phyloP scores from a whole-genome alignment of 2,797 vertebrate genomes.

The Neosalanx taihuensis region DNA sequence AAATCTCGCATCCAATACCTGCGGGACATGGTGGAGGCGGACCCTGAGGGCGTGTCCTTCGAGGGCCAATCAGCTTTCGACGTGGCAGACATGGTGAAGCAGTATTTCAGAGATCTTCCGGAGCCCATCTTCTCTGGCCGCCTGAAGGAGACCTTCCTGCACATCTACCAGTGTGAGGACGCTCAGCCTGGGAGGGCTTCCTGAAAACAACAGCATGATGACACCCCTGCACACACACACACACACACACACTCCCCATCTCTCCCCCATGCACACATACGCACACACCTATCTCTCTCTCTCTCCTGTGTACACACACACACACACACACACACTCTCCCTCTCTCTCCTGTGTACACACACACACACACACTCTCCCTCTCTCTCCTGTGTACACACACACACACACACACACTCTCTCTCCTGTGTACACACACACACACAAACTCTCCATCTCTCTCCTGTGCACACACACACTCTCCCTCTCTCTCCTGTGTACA shows the following conservation, averaged over 20 bases:
- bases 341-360: too few species aligned
- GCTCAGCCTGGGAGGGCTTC: background rate
- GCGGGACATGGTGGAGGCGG: conserved; percentile 90
- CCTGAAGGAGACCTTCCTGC: conserved; percentile 95
- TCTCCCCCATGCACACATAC: too few species aligned
- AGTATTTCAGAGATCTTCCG: conserved; percentile 95
- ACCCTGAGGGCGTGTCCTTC: conserved; percentile 84
- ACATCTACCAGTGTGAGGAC: conserved; percentile 95
- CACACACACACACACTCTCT: too few species aligned
- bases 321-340: too few species aligned
- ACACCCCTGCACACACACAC: background rate
- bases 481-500: too few species aligned
- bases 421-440: too few species aligned
- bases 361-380: too few species aligned
- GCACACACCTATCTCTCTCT: too few species aligned
- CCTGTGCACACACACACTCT: too few species aligned
- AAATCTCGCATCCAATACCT: conserved; percentile 95
- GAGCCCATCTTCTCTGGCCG: conserved; percentile 96
- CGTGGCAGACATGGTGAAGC: conserved; percentile 98
- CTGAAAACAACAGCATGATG: background rate
- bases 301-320: too few species aligned
- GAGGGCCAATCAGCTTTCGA: conserved; percentile 95
- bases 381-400: too few species aligned
- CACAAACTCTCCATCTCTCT: too few species aligned
- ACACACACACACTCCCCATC: background rate